A percentile compares a stretch with the other conserved stretches of the same genome.
These are phyloP conservation scores for Morpho deidamia DNA, from an alignment of 2,888 invertebrate species.

Conservation along the genomic window DNA sequence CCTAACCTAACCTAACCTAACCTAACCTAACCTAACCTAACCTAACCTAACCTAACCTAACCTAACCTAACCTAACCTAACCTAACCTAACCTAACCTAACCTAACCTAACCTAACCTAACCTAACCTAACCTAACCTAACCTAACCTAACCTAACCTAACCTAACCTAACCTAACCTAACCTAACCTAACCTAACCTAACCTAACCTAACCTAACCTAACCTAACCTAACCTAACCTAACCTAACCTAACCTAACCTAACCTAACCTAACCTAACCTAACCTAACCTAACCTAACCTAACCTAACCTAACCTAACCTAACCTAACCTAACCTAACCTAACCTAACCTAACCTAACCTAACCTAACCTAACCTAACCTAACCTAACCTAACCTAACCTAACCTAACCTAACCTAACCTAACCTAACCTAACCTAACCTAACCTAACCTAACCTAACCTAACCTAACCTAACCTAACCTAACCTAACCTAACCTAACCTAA, in stretches of 20 bases:
- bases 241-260: conserved; percentile 22
- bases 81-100: conserved; percentile 21
- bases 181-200: conserved; percentile 25
- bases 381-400: conserved; percentile 16
- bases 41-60: conserved; percentile 26
- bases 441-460: conserved; percentile 1
- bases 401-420: conserved; percentile 10
- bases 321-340: conserved; percentile 27
- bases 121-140: conserved; percentile 22
- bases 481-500: conserved; percentile 7
- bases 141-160: conserved; percentile 22
- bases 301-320: conserved; percentile 20
- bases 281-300: conserved; percentile 17
- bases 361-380: conserved; percentile 17
- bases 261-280: conserved; percentile 20
- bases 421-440: conserved; percentile 5
- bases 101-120: conserved; percentile 22
- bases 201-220: conserved; percentile 25
- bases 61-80: conserved; percentile 20
- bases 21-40: conserved; percentile 28
- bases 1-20: conserved; percentile 26
- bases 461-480: neutral
- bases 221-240: conserved; percentile 22
- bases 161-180: conserved; percentile 22
- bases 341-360: conserved; percentile 20